These are phyloP conservation scores for Rhinichthys osculus DNA, from an alignment of 2,797 vertebrate species.

Conservation along the genomic window DNA sequence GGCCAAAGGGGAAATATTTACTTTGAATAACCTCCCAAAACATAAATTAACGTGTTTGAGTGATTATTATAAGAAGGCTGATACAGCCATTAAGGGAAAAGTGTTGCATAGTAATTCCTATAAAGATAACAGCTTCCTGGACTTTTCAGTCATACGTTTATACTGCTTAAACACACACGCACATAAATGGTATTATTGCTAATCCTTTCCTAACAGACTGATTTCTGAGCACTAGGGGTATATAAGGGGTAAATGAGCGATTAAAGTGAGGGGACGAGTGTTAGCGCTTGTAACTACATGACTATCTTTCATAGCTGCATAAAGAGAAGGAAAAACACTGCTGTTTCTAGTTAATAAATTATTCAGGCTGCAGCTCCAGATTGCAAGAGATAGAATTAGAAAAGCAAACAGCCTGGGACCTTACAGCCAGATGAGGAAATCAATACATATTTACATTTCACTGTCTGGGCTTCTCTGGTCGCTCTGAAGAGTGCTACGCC, in stretches of 20 bases:
- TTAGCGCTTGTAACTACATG: conserved; percentile 34
- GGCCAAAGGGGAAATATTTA: neutral
- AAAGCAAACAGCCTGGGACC: conserved; percentile 60
- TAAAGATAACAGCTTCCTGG: conserved; percentile 21
- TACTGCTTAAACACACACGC: neutral
- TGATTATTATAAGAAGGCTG: neutral
- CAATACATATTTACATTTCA: conserved; percentile 62
- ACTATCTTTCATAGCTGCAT: conserved; percentile 34
- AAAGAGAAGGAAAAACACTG: conserved; percentile 2
- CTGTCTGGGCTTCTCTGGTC: conserved; percentile 50
- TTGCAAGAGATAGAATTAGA: conserved; percentile 56
- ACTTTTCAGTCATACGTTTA: conserved; percentile 1
- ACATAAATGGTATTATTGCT: conserved; percentile 4
- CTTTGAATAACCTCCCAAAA: conserved; percentile 1
- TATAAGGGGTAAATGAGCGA: conserved; percentile 23
- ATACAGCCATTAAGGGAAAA: neutral
- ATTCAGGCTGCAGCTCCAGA: conserved; percentile 50
- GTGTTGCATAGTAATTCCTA: neutral
- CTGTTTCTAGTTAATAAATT: conserved; percentile 57
- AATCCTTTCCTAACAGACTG: conserved; percentile 31
- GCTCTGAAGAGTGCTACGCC: neutral
- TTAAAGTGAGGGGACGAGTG: conserved; percentile 31
- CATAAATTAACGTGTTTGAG: neutral
- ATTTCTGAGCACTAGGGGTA: conserved; percentile 23
- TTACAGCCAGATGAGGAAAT: conserved; percentile 60